Evolutionary conservation across 2,888 invertebrate species (phyloP).

Genomic region (Physocephala rufipes): DNA sequence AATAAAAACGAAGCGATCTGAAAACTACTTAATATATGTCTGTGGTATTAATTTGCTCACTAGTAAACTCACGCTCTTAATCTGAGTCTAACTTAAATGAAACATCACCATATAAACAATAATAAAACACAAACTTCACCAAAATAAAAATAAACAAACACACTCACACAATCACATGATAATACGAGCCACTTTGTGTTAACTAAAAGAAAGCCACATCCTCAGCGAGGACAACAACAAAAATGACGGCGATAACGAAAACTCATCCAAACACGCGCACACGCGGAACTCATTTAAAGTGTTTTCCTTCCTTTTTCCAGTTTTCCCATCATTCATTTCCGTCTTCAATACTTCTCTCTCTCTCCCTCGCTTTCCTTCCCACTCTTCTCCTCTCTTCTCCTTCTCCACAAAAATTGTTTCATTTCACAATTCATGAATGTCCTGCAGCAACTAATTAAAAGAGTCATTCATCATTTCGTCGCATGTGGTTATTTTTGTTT

Average conservation of each 20-base stretch:
- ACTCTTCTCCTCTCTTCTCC: neutral
- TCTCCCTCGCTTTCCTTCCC: neutral
- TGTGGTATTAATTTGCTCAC: too few relatives aligned
- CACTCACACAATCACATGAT: neutral
- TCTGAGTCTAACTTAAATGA: neutral
- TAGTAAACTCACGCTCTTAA: neutral
- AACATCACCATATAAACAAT: neutral
- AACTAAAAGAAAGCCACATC: neutral
- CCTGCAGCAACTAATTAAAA: conserved; percentile 66
- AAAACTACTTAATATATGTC: too few relatives aligned
- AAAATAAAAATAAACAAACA: neutral
- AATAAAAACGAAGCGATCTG: too few relatives aligned
- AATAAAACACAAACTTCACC: neutral
- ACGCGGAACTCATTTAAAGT: too few relatives aligned
- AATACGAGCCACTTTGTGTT: too few relatives aligned
- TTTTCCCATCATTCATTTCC: neutral
- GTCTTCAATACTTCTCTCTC: neutral
- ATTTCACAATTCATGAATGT: conserved; percentile 65
- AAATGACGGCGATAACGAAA: neutral
- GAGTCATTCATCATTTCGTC: conserved; percentile 64
- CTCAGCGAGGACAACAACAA: neutral
- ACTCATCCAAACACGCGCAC: too few relatives aligned
- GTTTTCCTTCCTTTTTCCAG: too few relatives aligned
- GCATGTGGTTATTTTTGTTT: conserved; percentile 25
- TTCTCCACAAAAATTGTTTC: conserved; percentile 44